Percentiles rank a stretch among this genome's conserved stretches.
Conservation (phyloP, 2,888 invertebrate genomes). For the Periphyllus acericola region DNA sequence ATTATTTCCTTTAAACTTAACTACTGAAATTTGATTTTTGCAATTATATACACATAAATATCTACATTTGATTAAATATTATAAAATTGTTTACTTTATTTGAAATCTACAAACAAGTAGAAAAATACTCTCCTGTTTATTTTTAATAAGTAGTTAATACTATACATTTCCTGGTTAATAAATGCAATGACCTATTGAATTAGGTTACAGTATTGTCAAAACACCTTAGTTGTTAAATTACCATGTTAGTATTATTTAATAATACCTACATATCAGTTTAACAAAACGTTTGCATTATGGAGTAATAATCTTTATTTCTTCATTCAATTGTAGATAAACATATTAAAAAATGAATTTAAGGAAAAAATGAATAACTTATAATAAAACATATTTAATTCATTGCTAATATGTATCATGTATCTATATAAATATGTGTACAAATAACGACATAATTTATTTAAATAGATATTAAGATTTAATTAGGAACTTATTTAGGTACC, state of each 20-base stretch:
- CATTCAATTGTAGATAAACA: not conserved
- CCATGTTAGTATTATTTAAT: conserved; percentile 29
- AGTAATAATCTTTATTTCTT: not conserved
- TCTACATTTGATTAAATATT: not conserved
- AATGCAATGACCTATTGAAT: conserved; percentile 55
- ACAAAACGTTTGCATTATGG: not conserved
- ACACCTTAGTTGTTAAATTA: conserved; percentile 16
- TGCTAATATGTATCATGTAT: not conserved
- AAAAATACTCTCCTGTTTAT: conserved; percentile 11
- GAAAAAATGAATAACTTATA: not conserved
- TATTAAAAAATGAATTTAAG: not conserved
- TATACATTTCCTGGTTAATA: conserved; percentile 37
- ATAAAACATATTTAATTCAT: not conserved
- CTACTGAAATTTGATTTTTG: not conserved
- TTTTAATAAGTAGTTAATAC: conserved; percentile 12
- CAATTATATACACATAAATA: not conserved
- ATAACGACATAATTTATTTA: too few relatives aligned
- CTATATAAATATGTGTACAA: not conserved
- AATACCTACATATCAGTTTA: conserved; percentile 4
- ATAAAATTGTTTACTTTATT: not conserved
- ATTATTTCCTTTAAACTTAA: not conserved
- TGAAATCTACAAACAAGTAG: not conserved
- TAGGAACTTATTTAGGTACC: not conserved
- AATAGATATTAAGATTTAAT: not conserved
- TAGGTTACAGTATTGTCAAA: conserved; percentile 49